These are phyloP conservation scores for Lagopus leucura DNA, from an alignment of 2,113 vertebrate species.

Conservation along the genomic window DNA sequence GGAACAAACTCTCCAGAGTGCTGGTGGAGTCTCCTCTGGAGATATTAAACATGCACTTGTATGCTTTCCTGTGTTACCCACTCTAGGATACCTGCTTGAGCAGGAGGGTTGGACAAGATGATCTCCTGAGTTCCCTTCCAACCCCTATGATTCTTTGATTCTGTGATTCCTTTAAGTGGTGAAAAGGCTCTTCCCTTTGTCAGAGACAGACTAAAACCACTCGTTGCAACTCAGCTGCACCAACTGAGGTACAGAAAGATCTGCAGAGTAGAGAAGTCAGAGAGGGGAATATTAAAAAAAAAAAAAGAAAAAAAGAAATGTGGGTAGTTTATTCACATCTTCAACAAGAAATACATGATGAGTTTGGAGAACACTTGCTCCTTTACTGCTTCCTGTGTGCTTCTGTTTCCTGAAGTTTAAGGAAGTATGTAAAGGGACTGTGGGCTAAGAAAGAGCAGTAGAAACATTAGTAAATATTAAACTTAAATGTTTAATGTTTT, in stretches of 20 bases:
- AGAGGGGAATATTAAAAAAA: neutral
- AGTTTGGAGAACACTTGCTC: neutral
- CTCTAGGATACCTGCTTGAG: too few species aligned
- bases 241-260: neutral
- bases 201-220: neutral
- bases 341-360: neutral
- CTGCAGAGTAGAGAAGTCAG: rapidly evolving
- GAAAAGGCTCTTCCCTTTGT: neutral
- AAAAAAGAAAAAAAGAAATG: neutral
- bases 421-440: neutral
- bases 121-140: too few species aligned
- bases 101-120: too few species aligned
- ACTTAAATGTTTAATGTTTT: neutral
- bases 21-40: too few species aligned
- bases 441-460: neutral
- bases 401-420: neutral
- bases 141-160: too few species aligned
- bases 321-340: neutral
- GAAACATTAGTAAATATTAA: neutral
- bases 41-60: too few species aligned
- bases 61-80: too few species aligned
- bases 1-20: too few species aligned
- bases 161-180: neutral
- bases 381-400: neutral
- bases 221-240: neutral